phyloP scores from a whole-genome alignment of 2,113 vertebrate species.

The Labrus mixtus region DNA sequence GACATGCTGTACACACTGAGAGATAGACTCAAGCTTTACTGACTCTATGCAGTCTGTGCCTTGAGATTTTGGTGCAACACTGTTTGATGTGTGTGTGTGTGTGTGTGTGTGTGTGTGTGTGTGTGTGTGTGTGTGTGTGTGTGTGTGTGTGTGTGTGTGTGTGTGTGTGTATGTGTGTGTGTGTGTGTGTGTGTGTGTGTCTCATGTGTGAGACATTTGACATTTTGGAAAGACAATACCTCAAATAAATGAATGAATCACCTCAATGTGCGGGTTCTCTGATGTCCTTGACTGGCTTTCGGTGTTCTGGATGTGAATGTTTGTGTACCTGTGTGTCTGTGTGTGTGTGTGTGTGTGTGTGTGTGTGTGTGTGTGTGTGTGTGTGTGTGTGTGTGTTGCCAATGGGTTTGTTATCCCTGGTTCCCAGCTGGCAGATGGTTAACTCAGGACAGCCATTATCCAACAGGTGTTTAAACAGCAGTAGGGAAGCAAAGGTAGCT shows the following conservation, averaged over 20 bases:
- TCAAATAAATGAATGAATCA: conserved; percentile 59
- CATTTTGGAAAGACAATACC: conserved; percentile 62
- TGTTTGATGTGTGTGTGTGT: conserved; percentile 4
- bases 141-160: too few relatives aligned
- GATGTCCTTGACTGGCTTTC: conserved; percentile 46
- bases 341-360: not conserved
- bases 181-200: not conserved
- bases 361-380: not conserved
- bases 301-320: conserved; percentile 1
- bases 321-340: not conserved
- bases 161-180: too few relatives aligned
- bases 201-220: conserved; percentile 62
- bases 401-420: conserved; percentile 41
- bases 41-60: conserved; percentile 53
- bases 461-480: conserved; percentile 76
- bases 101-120: not conserved
- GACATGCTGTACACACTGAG: conserved; percentile 43
- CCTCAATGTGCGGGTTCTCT: conserved; percentile 38
- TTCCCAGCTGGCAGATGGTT: conserved; percentile 67
- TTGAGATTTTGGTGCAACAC: conserved; percentile 34
- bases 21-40: conserved; percentile 32
- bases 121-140: too few relatives aligned
- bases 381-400: not conserved
- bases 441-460: conserved; percentile 70
- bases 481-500: conserved; percentile 33